Evolutionary conservation across 2,113 vertebrate genomes (phyloP), one percentile per base, ranked within the genome.

Genomic region (Oriolus oriolus): DNA sequence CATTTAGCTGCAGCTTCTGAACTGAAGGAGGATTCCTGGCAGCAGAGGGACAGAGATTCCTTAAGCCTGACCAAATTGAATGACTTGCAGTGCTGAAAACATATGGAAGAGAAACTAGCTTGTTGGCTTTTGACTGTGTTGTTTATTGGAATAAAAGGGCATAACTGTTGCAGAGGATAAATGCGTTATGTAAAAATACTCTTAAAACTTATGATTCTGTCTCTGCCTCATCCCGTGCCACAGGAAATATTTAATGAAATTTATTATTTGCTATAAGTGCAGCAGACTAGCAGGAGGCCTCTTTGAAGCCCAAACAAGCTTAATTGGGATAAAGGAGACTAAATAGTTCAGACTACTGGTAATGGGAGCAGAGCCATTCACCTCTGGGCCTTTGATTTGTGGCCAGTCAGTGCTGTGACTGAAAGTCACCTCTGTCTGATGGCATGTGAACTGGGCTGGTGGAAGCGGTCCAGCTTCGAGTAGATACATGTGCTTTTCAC

Each of bases 401-500:
- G 56, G 63, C 69, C 73, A 90, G 87, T 49, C 64, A 63, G 90
- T 89, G 91, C 90, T 82, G 93, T 95, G 92, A 96, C 92, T 90
- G 87, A 64, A 89, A 96, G 95, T 96, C 90, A 94, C 93, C 63
- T 88, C 91, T 95, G 68, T 21, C 60, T 88, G 89, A 50, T 84
- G 82, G 84, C 93, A 96, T 73, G 89, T 86, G 94, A 95, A 63
- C 78, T 16, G 59, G 64, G 60, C 87, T 74, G 69, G 35, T 96
- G 95, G 94, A 89, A 79, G 65, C 87, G 44, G 47, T 69, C 94
- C 97, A 96, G 69, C 77, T 95, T 93, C 96, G 85, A 86, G 88
- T 35, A 85, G 95, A 86, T 89, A 24, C 89, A 68, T 60, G 76
- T 94, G 92, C 69, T 94, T 83, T 84, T 93, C 89, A 74, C 93